Evolutionary conservation across 2,888 invertebrate genomes (phyloP).

Genomic region (Ophraella communa): DNA sequence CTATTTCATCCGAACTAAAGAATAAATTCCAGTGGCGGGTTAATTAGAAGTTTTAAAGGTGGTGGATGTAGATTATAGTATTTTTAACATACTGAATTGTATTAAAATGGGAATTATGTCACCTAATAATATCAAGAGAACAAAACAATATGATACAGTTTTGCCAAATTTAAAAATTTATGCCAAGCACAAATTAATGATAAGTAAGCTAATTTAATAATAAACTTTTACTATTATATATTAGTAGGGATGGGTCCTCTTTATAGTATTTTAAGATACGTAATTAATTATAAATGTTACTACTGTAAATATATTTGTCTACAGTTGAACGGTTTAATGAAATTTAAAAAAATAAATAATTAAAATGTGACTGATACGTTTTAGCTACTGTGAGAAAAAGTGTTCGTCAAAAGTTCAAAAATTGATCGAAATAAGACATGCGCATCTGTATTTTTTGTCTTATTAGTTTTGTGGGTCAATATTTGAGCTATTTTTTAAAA

Average conservation of each 20-base stretch:
- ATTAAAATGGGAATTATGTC: no score
- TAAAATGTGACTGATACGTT: slow-evolving; percentile 21
- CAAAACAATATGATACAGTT: slow-evolving; percentile 7
- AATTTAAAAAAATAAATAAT: slow-evolving; percentile 6
- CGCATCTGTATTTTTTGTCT: slow-evolving; percentile 49
- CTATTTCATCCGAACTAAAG: no score
- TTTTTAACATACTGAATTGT: no score
- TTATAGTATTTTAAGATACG: slow-evolving; percentile 19
- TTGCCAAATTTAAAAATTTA: slow-evolving; percentile 41
- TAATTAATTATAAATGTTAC: not conserved
- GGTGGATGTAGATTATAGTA: no score
- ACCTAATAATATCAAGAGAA: no score
- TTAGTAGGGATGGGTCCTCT: slow-evolving; percentile 48
- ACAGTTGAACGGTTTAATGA: not conserved
- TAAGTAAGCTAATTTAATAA: slow-evolving; percentile 46
- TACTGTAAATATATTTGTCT: not conserved
- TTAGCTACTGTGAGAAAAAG: slow-evolving; percentile 8
- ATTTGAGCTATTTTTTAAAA: slow-evolving; percentile 47
- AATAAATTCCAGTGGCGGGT: no score
- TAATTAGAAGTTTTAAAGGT: no score
- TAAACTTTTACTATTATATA: slow-evolving; percentile 32
- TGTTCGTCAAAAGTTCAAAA: slow-evolving; percentile 42
- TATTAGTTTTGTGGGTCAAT: slow-evolving; percentile 59
- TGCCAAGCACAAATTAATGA: slow-evolving; percentile 55
- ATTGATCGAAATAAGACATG: slow-evolving; percentile 57